A percentile compares a stretch with the other conserved stretches of the same genome.
phyloP scores from a whole-genome alignment of 2,888 invertebrate species.

The Temnothorax unifasciatus region DNA sequence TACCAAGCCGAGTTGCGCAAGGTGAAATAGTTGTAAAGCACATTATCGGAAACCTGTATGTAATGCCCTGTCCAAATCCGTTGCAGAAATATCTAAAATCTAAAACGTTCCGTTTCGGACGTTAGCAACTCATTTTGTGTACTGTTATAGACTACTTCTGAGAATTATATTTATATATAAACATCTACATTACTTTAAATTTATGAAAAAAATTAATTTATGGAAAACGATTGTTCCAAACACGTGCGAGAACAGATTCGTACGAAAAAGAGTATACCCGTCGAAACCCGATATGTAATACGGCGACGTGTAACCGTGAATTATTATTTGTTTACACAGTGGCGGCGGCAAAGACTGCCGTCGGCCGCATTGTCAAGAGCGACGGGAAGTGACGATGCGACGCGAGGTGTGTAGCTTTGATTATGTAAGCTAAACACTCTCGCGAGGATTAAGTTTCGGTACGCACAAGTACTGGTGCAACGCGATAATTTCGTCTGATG shows the following conservation, averaged over 20 bases:
- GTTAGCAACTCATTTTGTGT: background rate
- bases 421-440: slow-evolving; percentile 35
- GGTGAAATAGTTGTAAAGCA: background rate
- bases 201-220: background rate
- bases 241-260: background rate
- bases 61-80: too few relatives aligned
- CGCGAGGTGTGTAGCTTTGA: slow-evolving; percentile 27
- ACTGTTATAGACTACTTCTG: background rate
- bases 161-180: background rate
- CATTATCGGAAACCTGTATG: too few relatives aligned
- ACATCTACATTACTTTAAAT: background rate
- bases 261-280: background rate
- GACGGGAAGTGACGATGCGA: slow-evolving; percentile 14
- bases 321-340: slow-evolving; percentile 29
- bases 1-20: background rate
- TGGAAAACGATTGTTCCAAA: background rate
- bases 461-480: slow-evolving; percentile 26
- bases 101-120: background rate
- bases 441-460: slow-evolving; percentile 39
- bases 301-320: background rate
- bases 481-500: slow-evolving; percentile 60
- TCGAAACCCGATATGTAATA: background rate
- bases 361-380: slow-evolving; percentile 3
- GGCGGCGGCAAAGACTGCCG: background rate
- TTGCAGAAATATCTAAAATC: background rate